These are phyloP conservation scores for Mastomys natalensis DNA, from an alignment of 2,113 vertebrate genomes.

Conservation along the genomic window DNA sequence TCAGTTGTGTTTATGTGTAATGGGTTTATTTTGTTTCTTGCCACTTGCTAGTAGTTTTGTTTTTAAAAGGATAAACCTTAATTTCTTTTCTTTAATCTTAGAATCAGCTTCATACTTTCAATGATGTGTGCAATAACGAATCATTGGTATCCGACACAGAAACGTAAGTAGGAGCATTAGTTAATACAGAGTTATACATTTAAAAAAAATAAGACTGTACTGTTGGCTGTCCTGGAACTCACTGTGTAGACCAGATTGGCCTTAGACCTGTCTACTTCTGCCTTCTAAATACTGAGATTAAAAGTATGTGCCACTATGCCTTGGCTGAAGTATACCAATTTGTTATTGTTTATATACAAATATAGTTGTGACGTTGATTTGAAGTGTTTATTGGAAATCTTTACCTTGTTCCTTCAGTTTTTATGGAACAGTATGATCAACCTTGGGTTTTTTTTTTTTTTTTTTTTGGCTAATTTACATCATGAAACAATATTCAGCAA, in stretches of 20 bases:
- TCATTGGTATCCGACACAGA: conserved; percentile 99
- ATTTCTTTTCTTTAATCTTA: conserved; percentile 85
- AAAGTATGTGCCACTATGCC: background rate
- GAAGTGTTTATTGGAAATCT: conserved; percentile 11
- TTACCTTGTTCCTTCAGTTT: conserved; percentile 12
- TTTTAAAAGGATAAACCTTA: conserved; percentile 54
- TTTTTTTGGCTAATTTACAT: background rate
- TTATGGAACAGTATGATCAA: background rate
- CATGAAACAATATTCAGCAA: background rate
- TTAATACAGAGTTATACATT: background rate
- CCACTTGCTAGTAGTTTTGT: conserved; percentile 41
- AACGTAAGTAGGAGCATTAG: conserved; percentile 92
- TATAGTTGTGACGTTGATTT: conserved; percentile 49
- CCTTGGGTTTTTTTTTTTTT: background rate
- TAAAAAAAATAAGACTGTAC: background rate
- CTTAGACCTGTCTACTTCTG: background rate
- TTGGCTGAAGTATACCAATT: background rate
- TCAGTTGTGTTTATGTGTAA: conserved; percentile 3
- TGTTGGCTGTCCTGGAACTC: background rate
- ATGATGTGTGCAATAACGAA: conserved; percentile 99
- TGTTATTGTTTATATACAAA: conserved; percentile 13
- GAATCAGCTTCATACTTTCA: conserved; percentile 99
- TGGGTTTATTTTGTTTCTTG: conserved; percentile 17
- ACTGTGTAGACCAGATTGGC: background rate
- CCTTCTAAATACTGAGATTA: background rate